phyloP scores from a whole-genome alignment of 2,113 vertebrate genomes.

The Hylia prasina region DNA sequence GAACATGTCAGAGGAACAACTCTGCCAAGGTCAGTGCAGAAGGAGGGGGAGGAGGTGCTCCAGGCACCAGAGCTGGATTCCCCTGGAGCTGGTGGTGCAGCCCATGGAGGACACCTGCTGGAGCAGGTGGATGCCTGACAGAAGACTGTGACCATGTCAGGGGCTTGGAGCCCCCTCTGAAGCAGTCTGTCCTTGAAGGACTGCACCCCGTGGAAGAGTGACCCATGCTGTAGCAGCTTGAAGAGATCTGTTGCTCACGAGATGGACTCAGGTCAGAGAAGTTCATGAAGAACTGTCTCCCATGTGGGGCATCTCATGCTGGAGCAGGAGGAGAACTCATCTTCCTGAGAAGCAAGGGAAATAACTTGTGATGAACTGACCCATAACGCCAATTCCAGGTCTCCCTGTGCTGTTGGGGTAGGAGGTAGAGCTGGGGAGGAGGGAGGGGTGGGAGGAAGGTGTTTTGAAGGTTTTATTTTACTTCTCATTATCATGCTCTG shows the following conservation, averaged over 20 bases:
- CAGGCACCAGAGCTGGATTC: neutral
- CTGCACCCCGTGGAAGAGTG: rapidly evolving
- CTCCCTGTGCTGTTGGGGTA: neutral
- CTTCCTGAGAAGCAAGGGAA: neutral
- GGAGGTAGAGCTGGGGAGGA: neutral
- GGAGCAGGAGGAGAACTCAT: neutral
- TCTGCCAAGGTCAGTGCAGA: neutral
- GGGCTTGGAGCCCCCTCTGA: neutral
- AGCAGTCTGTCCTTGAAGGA: neutral
- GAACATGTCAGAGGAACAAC: neutral
- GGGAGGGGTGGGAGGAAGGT: neutral
- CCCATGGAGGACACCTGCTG: neutral
- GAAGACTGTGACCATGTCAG: neutral
- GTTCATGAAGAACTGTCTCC: neutral
- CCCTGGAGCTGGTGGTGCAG: neutral
- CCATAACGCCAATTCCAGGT: neutral
- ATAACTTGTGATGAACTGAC: neutral
- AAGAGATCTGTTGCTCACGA: neutral
- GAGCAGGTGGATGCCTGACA: neutral
- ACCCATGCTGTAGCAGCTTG: neutral
- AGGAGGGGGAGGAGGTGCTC: neutral
- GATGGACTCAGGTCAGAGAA: neutral
- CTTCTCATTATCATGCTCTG: neutral
- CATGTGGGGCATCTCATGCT: rapidly evolving
- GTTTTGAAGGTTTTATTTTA: neutral